A percentile compares a stretch with the other conserved stretches of the same genome.
phyloP scores from a whole-genome alignment of 2,113 vertebrate genomes.

The Chaetorhynchus papuensis region DNA sequence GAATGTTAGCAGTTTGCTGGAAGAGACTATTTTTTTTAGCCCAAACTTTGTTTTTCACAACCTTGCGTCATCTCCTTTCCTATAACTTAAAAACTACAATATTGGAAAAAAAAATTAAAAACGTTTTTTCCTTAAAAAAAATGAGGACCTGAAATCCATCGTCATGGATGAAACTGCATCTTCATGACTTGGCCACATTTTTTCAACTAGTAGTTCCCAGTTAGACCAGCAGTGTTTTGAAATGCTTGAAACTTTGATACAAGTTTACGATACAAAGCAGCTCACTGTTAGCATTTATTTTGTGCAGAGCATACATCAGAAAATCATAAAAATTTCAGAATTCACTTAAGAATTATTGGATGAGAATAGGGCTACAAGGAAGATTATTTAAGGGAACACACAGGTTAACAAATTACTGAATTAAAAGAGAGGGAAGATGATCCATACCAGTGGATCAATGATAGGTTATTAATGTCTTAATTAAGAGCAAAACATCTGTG shows the following conservation, averaged over 20 bases:
- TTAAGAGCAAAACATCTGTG: neutral
- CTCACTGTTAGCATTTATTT: neutral
- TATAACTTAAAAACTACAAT: neutral
- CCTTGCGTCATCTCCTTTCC: neutral
- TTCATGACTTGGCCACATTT: neutral
- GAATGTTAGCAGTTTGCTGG: neutral
- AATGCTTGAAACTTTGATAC: neutral
- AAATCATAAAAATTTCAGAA: neutral
- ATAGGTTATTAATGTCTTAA: neutral
- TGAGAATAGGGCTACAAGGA: neutral
- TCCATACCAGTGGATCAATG: neutral
- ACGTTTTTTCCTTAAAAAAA: neutral
- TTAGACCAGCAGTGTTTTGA: neutral
- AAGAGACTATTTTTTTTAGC: neutral
- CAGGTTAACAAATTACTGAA: neutral
- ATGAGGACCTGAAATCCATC: neutral
- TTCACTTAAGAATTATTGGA: neutral
- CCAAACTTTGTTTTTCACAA: neutral
- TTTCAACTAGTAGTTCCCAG: neutral
- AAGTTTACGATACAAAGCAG: neutral
- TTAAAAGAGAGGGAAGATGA: neutral
- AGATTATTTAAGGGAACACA: neutral
- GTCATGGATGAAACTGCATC: neutral
- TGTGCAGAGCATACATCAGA: neutral
- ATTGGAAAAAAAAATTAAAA: neutral